phyloP scores from a whole-genome alignment of 2,888 invertebrate genomes.

The Mythimna vitellina region DNA sequence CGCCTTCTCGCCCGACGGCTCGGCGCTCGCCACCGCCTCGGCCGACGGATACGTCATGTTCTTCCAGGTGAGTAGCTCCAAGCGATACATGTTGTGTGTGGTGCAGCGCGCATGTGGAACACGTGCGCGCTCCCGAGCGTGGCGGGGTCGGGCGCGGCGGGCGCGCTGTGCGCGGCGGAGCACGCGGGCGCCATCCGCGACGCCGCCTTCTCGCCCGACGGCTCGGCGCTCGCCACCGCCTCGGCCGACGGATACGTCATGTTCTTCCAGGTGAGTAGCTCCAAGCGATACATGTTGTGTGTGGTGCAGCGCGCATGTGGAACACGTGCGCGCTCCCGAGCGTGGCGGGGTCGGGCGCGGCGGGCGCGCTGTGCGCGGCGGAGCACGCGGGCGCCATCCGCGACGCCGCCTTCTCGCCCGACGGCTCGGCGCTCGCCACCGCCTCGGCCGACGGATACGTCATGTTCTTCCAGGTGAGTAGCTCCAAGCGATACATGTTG shows the following conservation, averaged over 20 bases:
- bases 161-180: constrained; percentile 72
- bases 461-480: constrained; percentile 95
- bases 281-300: too few relatives aligned
- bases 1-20: constrained; percentile 98
- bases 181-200: constrained; percentile 91
- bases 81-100: too few relatives aligned
- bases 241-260: constrained; percentile 97
- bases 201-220: constrained; percentile 98
- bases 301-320: constrained; percentile 50
- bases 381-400: constrained; percentile 89
- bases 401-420: constrained; percentile 97
- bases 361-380: constrained; percentile 70
- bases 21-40: constrained; percentile 97
- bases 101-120: constrained; percentile 40
- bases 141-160: constrained; percentile 72
- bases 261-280: constrained; percentile 94
- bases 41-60: constrained; percentile 97
- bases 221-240: constrained; percentile 97
- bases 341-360: constrained; percentile 70
- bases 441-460: constrained; percentile 97
- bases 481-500: too few relatives aligned
- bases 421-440: constrained; percentile 98
- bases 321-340: constrained; percentile 49
- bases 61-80: constrained; percentile 92
- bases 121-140: constrained; percentile 45